Percentiles rank a stretch among this genome's conserved stretches.
Evolutionary conservation across 1,140 invertebrate species (phyloP).

Genomic region (Drosophila nigromelanica): DNA sequence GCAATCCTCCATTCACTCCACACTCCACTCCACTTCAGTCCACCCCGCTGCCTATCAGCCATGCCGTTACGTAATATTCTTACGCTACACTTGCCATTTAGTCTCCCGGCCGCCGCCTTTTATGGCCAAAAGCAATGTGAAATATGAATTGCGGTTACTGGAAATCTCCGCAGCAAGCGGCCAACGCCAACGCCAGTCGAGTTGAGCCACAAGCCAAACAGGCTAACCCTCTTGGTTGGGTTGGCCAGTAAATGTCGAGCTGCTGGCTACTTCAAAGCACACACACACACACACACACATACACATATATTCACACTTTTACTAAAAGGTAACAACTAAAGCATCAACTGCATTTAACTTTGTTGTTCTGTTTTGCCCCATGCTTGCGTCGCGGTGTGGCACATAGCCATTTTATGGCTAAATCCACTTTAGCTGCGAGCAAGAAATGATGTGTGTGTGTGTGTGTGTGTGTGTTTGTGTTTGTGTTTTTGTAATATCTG

Average conservation of each 20-base stretch:
- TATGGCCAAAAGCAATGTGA: conserved; percentile 73
- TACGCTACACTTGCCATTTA: conserved; percentile 62
- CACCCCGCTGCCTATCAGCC: conserved; percentile 8
- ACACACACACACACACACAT: conserved; percentile 12
- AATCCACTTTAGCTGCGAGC: conserved; percentile 72
- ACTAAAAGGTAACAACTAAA: conserved; percentile 63
- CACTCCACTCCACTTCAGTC: neutral
- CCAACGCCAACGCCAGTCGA: conserved; percentile 9
- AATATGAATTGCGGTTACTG: conserved; percentile 81
- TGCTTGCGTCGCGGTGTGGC: conserved; percentile 49
- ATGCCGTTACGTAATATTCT: conserved; percentile 67
- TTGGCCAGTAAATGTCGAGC: conserved; percentile 20
- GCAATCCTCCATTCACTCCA: neutral
- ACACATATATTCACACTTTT: neutral
- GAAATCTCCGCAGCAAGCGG: conserved; percentile 59
- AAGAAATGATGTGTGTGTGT: conserved; percentile 46
- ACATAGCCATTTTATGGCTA: conserved; percentile 80
- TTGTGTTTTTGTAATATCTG: conserved; percentile 28
- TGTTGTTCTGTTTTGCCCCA: conserved; percentile 66
- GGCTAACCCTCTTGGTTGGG: conserved; percentile 15
- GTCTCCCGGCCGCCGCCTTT: conserved; percentile 51
- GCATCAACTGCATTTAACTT: conserved; percentile 79
- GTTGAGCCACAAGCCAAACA: conserved; percentile 5
- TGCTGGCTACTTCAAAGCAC: conserved; percentile 51
- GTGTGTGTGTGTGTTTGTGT: neutral